These are phyloP conservation scores for Pomatostomus ruficeps DNA, from an alignment of 2,113 vertebrate genomes.

Conservation along the genomic window DNA sequence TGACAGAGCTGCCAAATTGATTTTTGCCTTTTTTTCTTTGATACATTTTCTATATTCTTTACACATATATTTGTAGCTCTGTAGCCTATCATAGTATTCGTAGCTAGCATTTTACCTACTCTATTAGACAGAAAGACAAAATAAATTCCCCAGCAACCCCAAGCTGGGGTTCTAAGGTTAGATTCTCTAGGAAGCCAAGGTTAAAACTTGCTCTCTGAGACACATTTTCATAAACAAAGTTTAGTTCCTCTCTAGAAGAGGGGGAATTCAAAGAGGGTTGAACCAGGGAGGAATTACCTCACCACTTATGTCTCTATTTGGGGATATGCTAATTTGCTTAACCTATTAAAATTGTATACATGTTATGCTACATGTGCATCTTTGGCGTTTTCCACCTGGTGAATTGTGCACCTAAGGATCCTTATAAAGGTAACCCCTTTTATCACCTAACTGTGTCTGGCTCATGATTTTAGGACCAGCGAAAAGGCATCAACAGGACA, in stretches of 20 bases:
- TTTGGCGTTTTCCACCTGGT: neutral
- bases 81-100: neutral
- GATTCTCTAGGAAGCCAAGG: neutral
- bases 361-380: fast-evolving
- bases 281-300: neutral
- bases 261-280: neutral
- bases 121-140: neutral
- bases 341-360: neutral
- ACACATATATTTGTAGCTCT: neutral
- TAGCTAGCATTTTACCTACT: neutral
- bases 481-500: neutral
- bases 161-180: neutral
- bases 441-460: neutral
- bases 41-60: neutral
- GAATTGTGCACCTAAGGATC: neutral
- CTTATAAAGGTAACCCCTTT: neutral
- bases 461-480: neutral
- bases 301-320: neutral
- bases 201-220: neutral
- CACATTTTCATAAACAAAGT: neutral
- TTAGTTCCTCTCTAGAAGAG: neutral
- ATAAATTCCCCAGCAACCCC: neutral
- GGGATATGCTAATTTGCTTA: neutral
- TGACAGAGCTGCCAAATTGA: neutral
- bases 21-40: neutral